Percentiles rank a stretch among this genome's conserved stretches.
Evolutionary conservation across 2,888 invertebrate genomes (phyloP).

Genomic region (Masnerella sp.): DNA sequence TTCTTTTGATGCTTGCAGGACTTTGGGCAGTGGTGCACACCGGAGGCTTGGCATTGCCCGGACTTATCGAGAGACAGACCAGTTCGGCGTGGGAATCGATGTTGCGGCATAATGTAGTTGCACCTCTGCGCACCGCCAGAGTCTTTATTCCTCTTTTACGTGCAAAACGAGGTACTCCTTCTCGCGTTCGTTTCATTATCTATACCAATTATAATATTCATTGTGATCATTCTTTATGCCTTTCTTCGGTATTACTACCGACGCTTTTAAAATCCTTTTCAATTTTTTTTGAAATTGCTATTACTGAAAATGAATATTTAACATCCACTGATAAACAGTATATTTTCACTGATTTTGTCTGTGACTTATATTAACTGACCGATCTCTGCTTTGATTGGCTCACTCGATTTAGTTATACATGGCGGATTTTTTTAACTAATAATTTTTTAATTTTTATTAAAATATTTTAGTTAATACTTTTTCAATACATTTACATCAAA

Average conservation of each 20-base stretch:
- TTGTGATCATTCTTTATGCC: conserved; percentile 8
- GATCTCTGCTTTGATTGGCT: too few relatives aligned
- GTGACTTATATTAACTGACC: too few relatives aligned
- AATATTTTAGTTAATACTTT: too few relatives aligned
- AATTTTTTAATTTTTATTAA: too few relatives aligned
- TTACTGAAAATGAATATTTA: too few relatives aligned
- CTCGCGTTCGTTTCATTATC: conserved; percentile 3
- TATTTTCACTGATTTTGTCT: too few relatives aligned
- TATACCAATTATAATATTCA: conserved; percentile 19
- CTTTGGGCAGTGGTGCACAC: conserved; percentile 91
- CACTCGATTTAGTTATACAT: too few relatives aligned
- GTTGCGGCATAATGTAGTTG: conserved; percentile 85
- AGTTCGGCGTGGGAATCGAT: conserved; percentile 85
- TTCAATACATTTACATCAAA: too few relatives aligned
- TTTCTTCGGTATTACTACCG: too few relatives aligned
- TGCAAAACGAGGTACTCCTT: conserved; percentile 74
- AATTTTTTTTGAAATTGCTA: too few relatives aligned
- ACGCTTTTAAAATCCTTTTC: not conserved
- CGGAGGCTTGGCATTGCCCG: conserved; percentile 86
- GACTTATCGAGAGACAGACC: conserved; percentile 84
- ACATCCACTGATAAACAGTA: too few relatives aligned
- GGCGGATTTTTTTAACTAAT: too few relatives aligned
- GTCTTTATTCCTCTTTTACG: conserved; percentile 87
- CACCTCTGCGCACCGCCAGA: conserved; percentile 85
- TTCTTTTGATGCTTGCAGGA: conserved; percentile 78